phyloP scores from a whole-genome alignment of 2,888 invertebrate genomes.

The Xylota sylvarum region DNA sequence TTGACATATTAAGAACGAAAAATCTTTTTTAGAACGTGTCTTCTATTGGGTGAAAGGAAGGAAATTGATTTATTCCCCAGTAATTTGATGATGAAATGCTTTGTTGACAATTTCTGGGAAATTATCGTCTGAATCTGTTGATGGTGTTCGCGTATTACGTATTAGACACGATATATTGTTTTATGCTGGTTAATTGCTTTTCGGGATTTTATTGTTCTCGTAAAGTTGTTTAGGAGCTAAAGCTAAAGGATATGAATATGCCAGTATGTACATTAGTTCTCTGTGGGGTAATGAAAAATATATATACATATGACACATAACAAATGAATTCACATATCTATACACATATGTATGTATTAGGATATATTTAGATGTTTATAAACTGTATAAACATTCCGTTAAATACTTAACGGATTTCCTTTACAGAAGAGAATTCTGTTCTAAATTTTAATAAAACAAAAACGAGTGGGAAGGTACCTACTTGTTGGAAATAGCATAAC shows the following conservation, averaged over 20 bases:
- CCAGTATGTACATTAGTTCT: too few species aligned
- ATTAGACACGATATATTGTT: background rate
- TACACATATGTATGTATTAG: too few species aligned
- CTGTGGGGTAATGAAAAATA: too few species aligned
- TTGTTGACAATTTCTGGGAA: conserved; percentile 13
- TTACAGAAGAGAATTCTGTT: too few species aligned
- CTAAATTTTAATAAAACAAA: too few species aligned
- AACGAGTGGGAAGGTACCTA: too few species aligned
- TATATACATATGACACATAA: background rate
- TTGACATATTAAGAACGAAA: background rate
- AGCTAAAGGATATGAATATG: background rate
- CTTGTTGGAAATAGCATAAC: too few species aligned
- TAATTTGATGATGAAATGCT: conserved; percentile 9
- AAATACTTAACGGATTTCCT: too few species aligned
- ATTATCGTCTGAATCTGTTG: background rate
- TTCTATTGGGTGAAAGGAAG: background rate
- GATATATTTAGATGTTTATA: too few species aligned
- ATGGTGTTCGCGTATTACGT: background rate
- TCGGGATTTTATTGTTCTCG: background rate
- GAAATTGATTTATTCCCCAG: conserved; percentile 13
- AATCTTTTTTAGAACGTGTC: background rate
- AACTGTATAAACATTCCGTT: background rate
- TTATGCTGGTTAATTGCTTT: conserved; percentile 9
- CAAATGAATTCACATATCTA: too few species aligned
- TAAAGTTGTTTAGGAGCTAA: background rate